Percentiles rank a stretch among this genome's conserved stretches.
Evolutionary conservation across 2,797 vertebrate genomes (phyloP).

Genomic region (Liasis olivaceus): DNA sequence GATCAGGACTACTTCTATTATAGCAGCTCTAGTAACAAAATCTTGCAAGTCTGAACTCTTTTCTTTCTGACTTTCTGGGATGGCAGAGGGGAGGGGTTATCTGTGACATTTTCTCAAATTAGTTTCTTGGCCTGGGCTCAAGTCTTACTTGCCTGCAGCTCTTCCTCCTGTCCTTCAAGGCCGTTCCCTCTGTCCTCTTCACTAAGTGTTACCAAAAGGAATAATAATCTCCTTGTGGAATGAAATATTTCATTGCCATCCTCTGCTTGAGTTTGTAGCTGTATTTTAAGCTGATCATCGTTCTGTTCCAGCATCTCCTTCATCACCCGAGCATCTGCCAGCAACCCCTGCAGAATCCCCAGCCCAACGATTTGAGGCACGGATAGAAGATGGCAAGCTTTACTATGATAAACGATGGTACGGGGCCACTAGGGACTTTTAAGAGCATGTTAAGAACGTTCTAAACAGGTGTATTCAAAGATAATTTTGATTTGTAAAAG

Average conservation of each 20-base stretch:
- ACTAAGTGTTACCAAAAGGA: no score
- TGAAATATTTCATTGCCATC: background rate
- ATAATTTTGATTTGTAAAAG: background rate
- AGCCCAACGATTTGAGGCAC: conserved; percentile 91
- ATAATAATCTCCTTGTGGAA: no score
- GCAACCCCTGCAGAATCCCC: conserved; percentile 88
- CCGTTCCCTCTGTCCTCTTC: no score
- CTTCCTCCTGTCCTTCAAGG: no score
- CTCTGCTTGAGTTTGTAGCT: background rate
- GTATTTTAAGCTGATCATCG: background rate
- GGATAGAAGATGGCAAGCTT: conserved; percentile 98
- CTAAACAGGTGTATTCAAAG: background rate
- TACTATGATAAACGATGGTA: conserved; percentile 99
- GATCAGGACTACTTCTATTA: no score
- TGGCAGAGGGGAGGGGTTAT: no score
- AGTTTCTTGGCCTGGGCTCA: no score
- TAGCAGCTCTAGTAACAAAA: no score
- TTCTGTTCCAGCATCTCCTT: conserved; percentile 84
- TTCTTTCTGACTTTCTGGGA: no score
- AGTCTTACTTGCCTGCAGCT: no score
- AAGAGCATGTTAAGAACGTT: background rate
- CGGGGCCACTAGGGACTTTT: conserved; percentile 8
- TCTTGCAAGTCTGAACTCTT: no score
- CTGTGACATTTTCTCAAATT: no score
- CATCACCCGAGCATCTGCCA: conserved; percentile 92